Base-by-base conservation (phyloP, 2,113 vertebrate genomes). In the Aythya baeri region DNA sequence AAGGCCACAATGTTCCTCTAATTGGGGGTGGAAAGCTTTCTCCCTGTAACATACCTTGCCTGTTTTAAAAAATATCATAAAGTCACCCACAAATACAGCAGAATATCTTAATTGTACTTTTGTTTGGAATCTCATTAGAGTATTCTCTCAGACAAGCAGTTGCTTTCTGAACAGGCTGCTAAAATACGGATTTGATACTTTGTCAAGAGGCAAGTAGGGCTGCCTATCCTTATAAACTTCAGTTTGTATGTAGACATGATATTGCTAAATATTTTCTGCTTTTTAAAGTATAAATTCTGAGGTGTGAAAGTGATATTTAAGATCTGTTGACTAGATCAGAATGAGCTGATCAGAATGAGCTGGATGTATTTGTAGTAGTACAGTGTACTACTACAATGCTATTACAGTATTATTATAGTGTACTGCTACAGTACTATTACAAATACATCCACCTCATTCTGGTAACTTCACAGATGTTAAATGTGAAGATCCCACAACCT, bases 401-500 rank as follows among this genome's bases (percentile, higher is more conserved):
- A 41, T 41, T 41, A 41, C 13, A 41, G 41, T 41, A 41, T 41
- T 41, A 41, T 41, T 41, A 41, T 41, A 38, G 36, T 62, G 36
- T 26, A 38, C 23, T 17, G 38, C 46, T 49, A 21, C 20, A 21
- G 46, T 49, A 21, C 20, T 21, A 49, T 11, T 49, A 20, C 46
- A 49, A 49, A 49, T 49, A 22, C 46, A 49, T 49, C 46, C 46
- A 49, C 9, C 46, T 49, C 46, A 49, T 49, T 49, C 46, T 49
- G 46, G 46, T 49, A 49, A 49, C 46, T 49, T 10, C 46, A 49
- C 91, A 99, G 99, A 99, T 83, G 97, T 99, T 74, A 99, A 99
- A 89, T 99, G 99, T 94, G 97, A 98, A 63, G 98, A 99, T 82
- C 99, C 99, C 8, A 99, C 98, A 52, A 98, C 98, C 13, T 99